These are phyloP conservation scores for Cephalopachus bancanus DNA, from an alignment of 2,797 vertebrate species.

Conservation along the genomic window DNA sequence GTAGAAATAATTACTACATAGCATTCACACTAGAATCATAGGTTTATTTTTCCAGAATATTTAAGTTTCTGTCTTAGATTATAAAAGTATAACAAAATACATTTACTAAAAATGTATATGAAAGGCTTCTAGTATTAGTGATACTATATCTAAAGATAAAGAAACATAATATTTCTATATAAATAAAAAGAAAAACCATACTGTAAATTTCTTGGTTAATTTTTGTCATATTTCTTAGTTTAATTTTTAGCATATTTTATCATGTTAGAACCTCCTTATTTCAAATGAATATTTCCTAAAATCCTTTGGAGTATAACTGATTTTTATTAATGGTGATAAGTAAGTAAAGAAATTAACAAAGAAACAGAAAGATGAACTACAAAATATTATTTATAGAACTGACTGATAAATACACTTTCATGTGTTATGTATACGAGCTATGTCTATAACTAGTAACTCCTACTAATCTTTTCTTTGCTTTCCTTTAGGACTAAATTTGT, in stretches of 20 bases:
- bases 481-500: neutral
- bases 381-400: neutral
- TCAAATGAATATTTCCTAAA: slow-evolving; percentile 34
- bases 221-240: slow-evolving; percentile 3
- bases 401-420: neutral
- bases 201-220: neutral
- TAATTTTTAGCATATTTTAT: neutral
- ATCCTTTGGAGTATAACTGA: neutral
- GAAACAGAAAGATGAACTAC: neutral
- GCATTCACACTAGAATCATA: neutral
- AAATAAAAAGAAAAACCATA: slow-evolving; percentile 22
- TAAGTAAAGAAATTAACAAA: neutral
- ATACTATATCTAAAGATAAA: slow-evolving; percentile 26
- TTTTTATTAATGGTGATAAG: neutral
- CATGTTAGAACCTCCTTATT: slow-evolving; percentile 28
- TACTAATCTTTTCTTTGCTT: neutral
- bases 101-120: neutral
- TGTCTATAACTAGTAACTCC: neutral
- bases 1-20: neutral
- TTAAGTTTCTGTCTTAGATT: slow-evolving; percentile 21
- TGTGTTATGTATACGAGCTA: neutral
- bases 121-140: slow-evolving; percentile 40
- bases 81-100: neutral
- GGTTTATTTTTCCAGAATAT: neutral
- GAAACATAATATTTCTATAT: neutral